Base-by-base conservation (phyloP, 2,888 invertebrate species). In the Drosophila putrida region DNA sequence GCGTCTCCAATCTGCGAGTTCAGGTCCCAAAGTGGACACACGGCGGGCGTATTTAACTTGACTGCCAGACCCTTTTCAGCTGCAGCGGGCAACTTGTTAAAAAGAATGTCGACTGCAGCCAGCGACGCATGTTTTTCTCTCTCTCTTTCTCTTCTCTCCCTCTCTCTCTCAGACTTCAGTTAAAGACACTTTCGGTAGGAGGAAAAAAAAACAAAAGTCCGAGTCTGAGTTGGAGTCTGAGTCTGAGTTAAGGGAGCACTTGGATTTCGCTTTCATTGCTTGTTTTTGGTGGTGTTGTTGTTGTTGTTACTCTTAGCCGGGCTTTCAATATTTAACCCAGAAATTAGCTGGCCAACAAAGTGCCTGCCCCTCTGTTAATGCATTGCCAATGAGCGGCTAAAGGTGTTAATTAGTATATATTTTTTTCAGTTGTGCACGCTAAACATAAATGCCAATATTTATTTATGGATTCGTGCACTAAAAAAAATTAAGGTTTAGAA, bases 1-100 rank as follows among this genome's bases (percentile, higher is more conserved):
- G 11, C 43, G n/a, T 27, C 28, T 53, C 33, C 11, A 35, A 31
- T 36, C 50, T 36, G 36, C 50, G 27, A 50, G 60, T 59, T 50
- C 69, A 69, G 49, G 55, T 64, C 64, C 69, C 73, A 82, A 61
- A 73, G 73, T 77, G 75, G 66, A 81, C 83, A 82, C 82, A 79
- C 78, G 82, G 88, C 90, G 88, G 86, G 88, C 90, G 89, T 88
- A 89, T 88, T 88, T 88, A 88, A 80, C 83, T 89, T 81, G 78
- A 81, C 80, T 41, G 44, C 58, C 38, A 73, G 80, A 73, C 82
- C 76, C 81, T 82, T 83, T 82, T 82, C 75, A 74, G 47, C 31
- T 47, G 31, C 74, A 69, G 75, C 75, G 73, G 73, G 66, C 75
- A 75, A 85, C 85, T 85, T 85, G 89, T 89, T 85, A 85, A 85